Evolutionary conservation across 2,888 invertebrate genomes (phyloP).

Genomic region (Horisme vitalbata): DNA sequence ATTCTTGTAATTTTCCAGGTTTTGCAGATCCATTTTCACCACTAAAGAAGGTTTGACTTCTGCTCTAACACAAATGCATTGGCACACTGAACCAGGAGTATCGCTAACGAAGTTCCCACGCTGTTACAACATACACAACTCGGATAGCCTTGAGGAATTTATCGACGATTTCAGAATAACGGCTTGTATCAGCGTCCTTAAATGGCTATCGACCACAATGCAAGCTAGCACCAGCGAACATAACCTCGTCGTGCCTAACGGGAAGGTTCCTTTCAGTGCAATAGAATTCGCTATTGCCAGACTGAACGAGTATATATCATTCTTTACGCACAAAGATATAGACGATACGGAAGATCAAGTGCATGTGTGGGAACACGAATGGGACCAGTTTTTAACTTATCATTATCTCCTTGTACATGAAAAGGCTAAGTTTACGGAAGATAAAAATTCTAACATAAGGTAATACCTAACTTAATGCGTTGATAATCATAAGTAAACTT

Average conservation of each 20-base stretch:
- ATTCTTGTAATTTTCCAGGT: constrained; percentile 84
- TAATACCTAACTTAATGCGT: no score
- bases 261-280: constrained; percentile 88
- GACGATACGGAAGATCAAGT: constrained; percentile 87
- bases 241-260: constrained; percentile 79
- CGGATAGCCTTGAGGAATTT: constrained; percentile 91
- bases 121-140: constrained; percentile 92
- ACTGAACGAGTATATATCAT: constrained; percentile 89
- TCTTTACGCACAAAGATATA: constrained; percentile 88
- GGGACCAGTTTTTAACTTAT: constrained; percentile 92
- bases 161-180: constrained; percentile 95
- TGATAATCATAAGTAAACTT: no score
- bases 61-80: constrained; percentile 91
- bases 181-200: constrained; percentile 92
- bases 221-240: constrained; percentile 82
- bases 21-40: constrained; percentile 93
- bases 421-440: constrained; percentile 77
- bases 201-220: constrained; percentile 87
- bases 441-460: constrained; percentile 63
- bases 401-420: constrained; percentile 87
- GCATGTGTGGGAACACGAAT: constrained; percentile 91
- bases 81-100: constrained; percentile 92
- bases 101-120: constrained; percentile 92
- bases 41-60: constrained; percentile 94
- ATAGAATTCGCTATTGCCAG: constrained; percentile 92